Evolutionary conservation across 1,140 invertebrate genomes (phyloP), one percentile per base, ranked within the genome.

Genomic region (Drosophila mayri): DNA sequence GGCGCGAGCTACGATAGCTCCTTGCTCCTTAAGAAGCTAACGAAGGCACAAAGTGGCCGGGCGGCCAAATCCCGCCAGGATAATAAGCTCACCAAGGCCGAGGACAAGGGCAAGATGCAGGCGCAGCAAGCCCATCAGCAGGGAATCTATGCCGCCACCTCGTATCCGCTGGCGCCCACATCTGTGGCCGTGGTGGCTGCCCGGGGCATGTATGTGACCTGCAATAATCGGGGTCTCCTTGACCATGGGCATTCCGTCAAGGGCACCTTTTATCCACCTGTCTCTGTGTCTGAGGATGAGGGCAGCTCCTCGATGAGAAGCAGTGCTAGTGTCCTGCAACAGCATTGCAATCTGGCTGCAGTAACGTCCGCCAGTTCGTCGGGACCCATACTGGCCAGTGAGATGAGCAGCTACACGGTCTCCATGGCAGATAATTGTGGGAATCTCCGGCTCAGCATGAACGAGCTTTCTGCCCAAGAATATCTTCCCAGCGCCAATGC

Each of bases 171-270:
- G 60, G 75, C 73, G 4, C 50, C 82, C 52, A 76, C 92, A 20
- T 85, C 92, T 0, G 82, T 92, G 60, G 87, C 92, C 18, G 85
- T 97, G 65, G 96, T 96, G 14, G 96, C 96, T 2, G 96, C 96
- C 2, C 97, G 97, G 77, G 96, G 96, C 12, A 96, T 97, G 95
- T 97, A 97, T 93, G 96, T 97, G 44, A 97, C 96, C 93, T 97
- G 96, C 92, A 96, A 96, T 47, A 97, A 96, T 92, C 95, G 96
- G 54, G 96, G 96, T 47, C 94, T 96, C 58, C 94, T 96, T 20
- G 96, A 96, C 84, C 96, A 96, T 74, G 95, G 96, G 0, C 96
- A 96, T 58, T 94, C 96, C 10, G 95, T 95, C 0, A 96, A 96
- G n/a, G 96, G 96, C 18, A 97, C 96, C 32, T 97, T 97, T 93